Percentiles rank a stretch among this genome's conserved stretches.
phyloP scores from a whole-genome alignment of 1,140 invertebrate species.

The Brachystomella parvula region DNA sequence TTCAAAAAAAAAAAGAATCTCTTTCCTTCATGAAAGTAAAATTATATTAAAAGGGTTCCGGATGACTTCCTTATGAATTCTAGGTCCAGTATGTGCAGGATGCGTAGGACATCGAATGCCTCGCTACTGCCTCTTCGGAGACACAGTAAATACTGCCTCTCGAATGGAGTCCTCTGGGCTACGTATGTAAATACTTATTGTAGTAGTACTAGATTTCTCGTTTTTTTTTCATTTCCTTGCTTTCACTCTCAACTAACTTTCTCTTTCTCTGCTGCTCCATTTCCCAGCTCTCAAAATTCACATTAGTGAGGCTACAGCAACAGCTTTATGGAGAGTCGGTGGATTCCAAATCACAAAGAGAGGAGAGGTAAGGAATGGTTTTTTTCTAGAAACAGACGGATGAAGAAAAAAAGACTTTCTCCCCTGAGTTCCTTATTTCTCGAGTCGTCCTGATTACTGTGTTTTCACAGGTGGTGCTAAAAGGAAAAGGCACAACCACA shows the following conservation, averaged over 20 bases:
- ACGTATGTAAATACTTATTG: slow-evolving; percentile 45
- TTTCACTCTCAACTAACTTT: neutral
- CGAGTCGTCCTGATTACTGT: neutral
- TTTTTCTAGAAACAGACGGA: neutral
- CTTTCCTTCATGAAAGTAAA: too few species aligned
- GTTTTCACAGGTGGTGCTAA: slow-evolving; percentile 60
- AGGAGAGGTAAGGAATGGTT: slow-evolving; percentile 52
- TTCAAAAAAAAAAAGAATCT: neutral
- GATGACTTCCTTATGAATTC: too few species aligned
- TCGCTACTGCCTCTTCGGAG: slow-evolving; percentile 79
- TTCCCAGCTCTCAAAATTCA: slow-evolving; percentile 74
- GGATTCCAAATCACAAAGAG: slow-evolving; percentile 70
- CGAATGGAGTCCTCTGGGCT: slow-evolving; percentile 86
- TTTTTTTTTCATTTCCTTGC: neutral
- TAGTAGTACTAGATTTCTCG: neutral
- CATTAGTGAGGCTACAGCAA: slow-evolving; percentile 76
- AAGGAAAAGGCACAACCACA: slow-evolving; percentile 80
- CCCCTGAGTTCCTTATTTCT: neutral
- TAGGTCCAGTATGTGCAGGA: slow-evolving; percentile 51
- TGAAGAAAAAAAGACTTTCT: neutral
- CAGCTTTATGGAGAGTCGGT: slow-evolving; percentile 67
- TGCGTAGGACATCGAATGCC: slow-evolving; percentile 87
- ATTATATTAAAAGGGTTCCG: too few species aligned
- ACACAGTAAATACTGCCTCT: slow-evolving; percentile 86
- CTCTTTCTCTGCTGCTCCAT: neutral